A percentile compares a stretch with the other conserved stretches of the same genome.
These are phyloP conservation scores for Eurytoma adleriae DNA, from an alignment of 2,888 invertebrate species.

Conservation along the genomic window DNA sequence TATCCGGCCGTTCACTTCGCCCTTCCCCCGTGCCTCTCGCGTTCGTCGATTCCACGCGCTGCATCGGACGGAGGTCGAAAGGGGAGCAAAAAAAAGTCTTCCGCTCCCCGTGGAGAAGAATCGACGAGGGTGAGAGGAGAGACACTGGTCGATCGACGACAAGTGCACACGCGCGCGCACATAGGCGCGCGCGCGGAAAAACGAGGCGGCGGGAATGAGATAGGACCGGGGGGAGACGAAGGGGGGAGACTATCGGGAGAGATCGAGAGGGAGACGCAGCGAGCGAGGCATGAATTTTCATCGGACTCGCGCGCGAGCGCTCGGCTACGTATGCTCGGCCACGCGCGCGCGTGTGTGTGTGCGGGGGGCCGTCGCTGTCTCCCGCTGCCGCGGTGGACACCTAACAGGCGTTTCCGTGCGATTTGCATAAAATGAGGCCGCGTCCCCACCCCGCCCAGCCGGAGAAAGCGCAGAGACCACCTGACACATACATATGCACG, in stretches of 20 bases:
- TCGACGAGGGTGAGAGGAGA: too few species aligned
- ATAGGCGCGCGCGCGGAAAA: not conserved
- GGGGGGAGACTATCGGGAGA: not conserved
- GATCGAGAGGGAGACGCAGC: not conserved
- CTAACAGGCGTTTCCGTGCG: constrained; percentile 68
- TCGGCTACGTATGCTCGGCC: constrained; percentile 34
- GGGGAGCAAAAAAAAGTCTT: not conserved
- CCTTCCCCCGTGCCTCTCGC: not conserved
- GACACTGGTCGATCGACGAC: constrained; percentile 18
- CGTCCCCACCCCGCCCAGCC: not conserved
- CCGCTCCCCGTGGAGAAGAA: not conserved
- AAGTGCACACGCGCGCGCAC: not conserved
- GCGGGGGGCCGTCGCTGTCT: not conserved
- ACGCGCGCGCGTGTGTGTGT: too few species aligned
- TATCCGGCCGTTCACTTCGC: not conserved
- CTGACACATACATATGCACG: constrained; percentile 57
- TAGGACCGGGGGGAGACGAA: not conserved
- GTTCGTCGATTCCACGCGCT: not conserved
- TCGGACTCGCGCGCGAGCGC: constrained; percentile 43
- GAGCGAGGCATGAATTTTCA: constrained; percentile 57
- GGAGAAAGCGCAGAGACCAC: constrained; percentile 9
- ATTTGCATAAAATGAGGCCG: constrained; percentile 72
- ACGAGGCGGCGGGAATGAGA: constrained; percentile 16
- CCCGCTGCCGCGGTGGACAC: constrained; percentile 58
- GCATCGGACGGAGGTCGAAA: not conserved